Base-by-base conservation (phyloP, 2,113 vertebrate genomes). In the Nannobrachium achirus region DNA sequence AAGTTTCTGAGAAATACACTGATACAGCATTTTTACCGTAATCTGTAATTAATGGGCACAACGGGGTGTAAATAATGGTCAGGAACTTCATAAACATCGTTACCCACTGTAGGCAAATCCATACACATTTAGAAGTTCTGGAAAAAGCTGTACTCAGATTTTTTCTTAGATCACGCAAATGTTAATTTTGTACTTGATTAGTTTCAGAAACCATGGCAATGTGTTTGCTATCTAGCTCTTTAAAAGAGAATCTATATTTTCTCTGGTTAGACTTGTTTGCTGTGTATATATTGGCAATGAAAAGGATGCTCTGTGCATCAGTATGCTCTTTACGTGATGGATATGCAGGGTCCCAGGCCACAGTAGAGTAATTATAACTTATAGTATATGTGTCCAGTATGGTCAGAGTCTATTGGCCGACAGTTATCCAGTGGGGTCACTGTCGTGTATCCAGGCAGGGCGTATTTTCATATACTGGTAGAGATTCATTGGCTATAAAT, bases 401-500 rank as follows among this genome's bases (percentile, higher is more conserved):
- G n/a, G 10, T 69, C 1, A 13, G 9, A n/a, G 38, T 56, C 65
- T 25, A 66, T 67, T 79, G 64, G 74, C 69, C 44, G 38, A 40
- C 16, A 68, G 45, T 7, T 49, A 25, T 63, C 56, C 51, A 20
- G 25, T 57, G 52, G 68, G 39, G 66, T 72, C 20, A 8, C 76
- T 73, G 61, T 61, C 78, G 72, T 79, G 75, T 82, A 51, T 84
- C 75, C 42, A 72, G 63, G 67, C 53, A 1, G 68, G 49, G 73
- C 56, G 57, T 77, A 76, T 81, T 80, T 84, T 79, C 75, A 59
- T 61, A 67, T 56, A 66, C 66, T 49, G 49, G 60, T 71, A 61
- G 60, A 85, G 68, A 82, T 55, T 56, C 67, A 71, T 56, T 20
- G 33, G 14, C 71, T 89, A 88, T 80, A 89, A 88, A 83, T 82